These are phyloP conservation scores for Argyra leucocephala DNA, from an alignment of 2,888 invertebrate species.

Conservation along the genomic window DNA sequence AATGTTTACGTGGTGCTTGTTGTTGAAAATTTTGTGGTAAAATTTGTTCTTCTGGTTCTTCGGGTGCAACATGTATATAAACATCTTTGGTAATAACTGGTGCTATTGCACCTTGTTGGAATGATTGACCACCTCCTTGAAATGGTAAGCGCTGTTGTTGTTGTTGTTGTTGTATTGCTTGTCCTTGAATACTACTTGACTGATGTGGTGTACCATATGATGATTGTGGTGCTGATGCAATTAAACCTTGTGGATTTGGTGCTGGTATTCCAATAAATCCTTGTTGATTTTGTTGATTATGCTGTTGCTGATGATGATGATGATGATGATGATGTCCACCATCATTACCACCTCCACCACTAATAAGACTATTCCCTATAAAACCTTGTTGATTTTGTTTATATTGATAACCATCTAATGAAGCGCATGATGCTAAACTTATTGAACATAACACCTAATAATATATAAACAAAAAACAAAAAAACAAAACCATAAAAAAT, in stretches of 20 bases:
- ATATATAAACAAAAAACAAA: not conserved
- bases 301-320: not conserved
- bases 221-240: not conserved
- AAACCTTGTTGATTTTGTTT: not conserved
- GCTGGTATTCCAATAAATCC: not conserved
- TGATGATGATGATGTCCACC: not conserved
- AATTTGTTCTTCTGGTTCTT: conserved; percentile 33
- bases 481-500: not conserved
- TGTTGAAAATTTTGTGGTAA: conserved; percentile 27
- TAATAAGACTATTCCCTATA: not conserved
- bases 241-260: not conserved
- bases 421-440: not conserved
- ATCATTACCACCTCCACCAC: not conserved
- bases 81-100: conserved; percentile 39
- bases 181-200: not conserved
- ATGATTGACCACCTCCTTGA: no score
- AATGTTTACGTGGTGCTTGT: conserved; percentile 38
- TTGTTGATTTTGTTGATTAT: not conserved
- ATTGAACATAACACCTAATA: not conserved
- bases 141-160: conserved; percentile 16
- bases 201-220: conserved; percentile 9
- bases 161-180: conserved; percentile 7
- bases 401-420: conserved; percentile 2
- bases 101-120: conserved; percentile 10
- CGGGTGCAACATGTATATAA: conserved; percentile 40